Evolutionary conservation across 2,888 invertebrate genomes (phyloP).

Genomic region (Drosophila pseudotalamancana): DNA sequence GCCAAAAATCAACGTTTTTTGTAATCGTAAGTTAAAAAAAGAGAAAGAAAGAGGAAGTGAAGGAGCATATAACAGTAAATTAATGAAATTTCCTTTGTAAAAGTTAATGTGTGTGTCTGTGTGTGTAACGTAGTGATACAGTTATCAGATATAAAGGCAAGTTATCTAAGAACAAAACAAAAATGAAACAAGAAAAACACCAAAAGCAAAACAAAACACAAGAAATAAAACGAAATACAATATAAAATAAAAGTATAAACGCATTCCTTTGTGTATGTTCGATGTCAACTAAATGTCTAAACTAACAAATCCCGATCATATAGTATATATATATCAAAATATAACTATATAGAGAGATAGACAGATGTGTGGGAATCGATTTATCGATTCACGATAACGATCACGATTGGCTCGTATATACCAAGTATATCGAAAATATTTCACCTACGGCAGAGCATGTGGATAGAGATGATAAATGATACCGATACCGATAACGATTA

Average conservation of each 20-base stretch:
- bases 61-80: constrained; percentile 11
- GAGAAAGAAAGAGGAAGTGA: background rate
- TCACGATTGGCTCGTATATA: constrained; percentile 21
- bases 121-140: constrained; percentile 34
- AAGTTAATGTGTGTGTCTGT: constrained; percentile 25
- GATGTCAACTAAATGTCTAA: constrained; percentile 69
- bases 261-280: constrained; percentile 40
- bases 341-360: constrained; percentile 5
- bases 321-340: constrained; percentile 12
- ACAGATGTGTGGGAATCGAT: constrained; percentile 4
- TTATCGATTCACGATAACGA: constrained; percentile 16
- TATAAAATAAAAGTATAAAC: constrained; percentile 24
- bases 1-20: constrained; percentile 49
- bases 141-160: constrained; percentile 34
- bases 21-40: constrained; percentile 30
- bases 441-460: constrained; percentile 22
- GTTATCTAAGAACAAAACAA: constrained; percentile 27
- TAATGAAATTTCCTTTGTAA: constrained; percentile 47
- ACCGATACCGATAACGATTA: constrained; percentile 26
- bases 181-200: too few relatives aligned
- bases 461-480: constrained; percentile 21
- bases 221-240: background rate
- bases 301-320: constrained; percentile 29
- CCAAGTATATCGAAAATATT: constrained; percentile 40
- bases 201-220: background rate